Base-by-base conservation (phyloP, 2,797 vertebrate genomes). In the Pseudomugil gertrudae region DNA sequence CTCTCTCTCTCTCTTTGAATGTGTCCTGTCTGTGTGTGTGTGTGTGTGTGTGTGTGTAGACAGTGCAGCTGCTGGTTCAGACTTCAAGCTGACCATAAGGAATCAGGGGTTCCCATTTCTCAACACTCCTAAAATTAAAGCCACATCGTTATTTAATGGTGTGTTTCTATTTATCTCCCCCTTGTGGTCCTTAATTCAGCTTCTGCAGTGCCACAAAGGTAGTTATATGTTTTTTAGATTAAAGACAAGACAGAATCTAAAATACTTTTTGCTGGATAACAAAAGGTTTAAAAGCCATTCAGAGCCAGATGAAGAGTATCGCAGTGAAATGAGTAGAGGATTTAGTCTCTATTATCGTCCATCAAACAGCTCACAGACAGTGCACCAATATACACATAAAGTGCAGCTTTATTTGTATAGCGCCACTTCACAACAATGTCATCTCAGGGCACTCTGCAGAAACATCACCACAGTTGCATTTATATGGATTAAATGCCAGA, bases 21-120 rank as follows among this genome's bases (percentile, higher is more conserved):
- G 35, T 32, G 71, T 66, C 56, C 50, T 15, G 19, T 40, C 57
- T 62, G 74, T 26, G 51, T 51, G 60, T 30, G 63, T 24, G 29
- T 14, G 55, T 29, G 51, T 63, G 62, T 51, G 35, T 57, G 35
- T 69, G 78, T 69, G 60, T 51, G 56, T 61, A 1, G 40, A 67
- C 6, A 4, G 38, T 60, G 82, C 89, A 86, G 87, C 87, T 90
- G 86, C 81, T 84, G 53, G 62, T 71, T 74, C 63, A 68, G 69
- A 72, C 80, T 76, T 78, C 66, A 67, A 70, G 69, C 74, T 86
- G 84, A 87, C 83, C 74, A 79, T 86, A 78, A 84, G 83, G 82
- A 85, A 72, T 80, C 63, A 77, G 61, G 43, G 70, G 48, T 79
- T 88, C 76, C 72, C 61, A 65, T 83, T 87, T 87, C 80, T 83